phyloP scores from a whole-genome alignment of 2,113 vertebrate genomes.

The Rhodinocichla rosea region DNA sequence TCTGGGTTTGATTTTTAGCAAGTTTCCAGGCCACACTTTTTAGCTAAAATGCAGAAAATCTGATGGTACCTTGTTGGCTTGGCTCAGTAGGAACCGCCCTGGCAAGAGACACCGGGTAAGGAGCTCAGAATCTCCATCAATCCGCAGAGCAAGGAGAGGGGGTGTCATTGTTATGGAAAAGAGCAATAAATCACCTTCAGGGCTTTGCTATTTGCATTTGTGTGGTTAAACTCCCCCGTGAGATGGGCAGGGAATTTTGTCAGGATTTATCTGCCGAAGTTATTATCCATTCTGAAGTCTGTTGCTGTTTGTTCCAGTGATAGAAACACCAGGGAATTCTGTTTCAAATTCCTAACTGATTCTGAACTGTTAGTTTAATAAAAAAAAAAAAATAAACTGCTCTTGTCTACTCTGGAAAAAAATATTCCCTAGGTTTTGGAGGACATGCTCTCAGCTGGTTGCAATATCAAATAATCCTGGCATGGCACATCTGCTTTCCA shows the following conservation, averaged over 20 bases:
- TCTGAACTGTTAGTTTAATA: neutral
- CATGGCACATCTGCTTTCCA: neutral
- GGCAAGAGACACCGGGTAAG: neutral
- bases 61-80: neutral
- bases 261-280: neutral
- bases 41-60: neutral
- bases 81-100: neutral
- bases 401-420: neutral
- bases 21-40: neutral
- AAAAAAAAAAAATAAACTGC: neutral
- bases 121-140: neutral
- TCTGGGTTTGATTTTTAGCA: neutral
- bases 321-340: neutral
- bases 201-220: neutral
- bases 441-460: neutral
- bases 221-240: neutral
- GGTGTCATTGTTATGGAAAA: neutral
- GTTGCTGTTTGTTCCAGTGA: neutral
- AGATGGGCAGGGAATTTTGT: neutral
- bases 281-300: neutral
- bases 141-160: neutral
- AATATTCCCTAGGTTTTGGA: neutral
- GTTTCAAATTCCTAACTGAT: neutral
- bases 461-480: neutral
- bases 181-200: neutral